phyloP scores from a whole-genome alignment of 2,113 vertebrate species.

The Ammodramus savannarum region DNA sequence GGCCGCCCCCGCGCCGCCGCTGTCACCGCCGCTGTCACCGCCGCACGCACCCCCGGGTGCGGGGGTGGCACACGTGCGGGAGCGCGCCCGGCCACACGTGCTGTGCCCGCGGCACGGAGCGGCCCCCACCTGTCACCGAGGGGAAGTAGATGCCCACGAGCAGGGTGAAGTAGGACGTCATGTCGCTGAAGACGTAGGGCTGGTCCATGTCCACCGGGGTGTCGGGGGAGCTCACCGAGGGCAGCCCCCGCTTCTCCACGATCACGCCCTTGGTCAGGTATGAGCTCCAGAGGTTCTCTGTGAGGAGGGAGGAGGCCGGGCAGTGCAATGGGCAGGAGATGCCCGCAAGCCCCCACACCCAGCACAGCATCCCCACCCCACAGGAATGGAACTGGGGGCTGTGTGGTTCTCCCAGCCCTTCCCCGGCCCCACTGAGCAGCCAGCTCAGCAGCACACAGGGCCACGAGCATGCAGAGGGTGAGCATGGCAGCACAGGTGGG shows the following conservation, averaged over 20 bases:
- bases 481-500: neutral
- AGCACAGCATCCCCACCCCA: neutral
- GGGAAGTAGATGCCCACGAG: constrained; percentile 99
- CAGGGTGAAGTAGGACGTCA: constrained; percentile 94
- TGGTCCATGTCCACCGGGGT: constrained; percentile 79
- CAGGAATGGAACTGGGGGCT: neutral
- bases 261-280: constrained; percentile 89
- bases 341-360: fast-evolving
- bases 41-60: no score
- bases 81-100: neutral
- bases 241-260: constrained; percentile 75
- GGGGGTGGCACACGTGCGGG: neutral
- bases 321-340: neutral
- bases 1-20: neutral
- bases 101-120: neutral
- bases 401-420: neutral
- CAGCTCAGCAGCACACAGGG: neutral
- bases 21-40: neutral
- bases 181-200: constrained; percentile 92
- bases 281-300: constrained; percentile 92
- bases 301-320: neutral
- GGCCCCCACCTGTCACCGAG: constrained; percentile 89
- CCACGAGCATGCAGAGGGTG: fast-evolving
- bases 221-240: constrained; percentile 68
- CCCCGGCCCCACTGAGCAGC: neutral